phyloP scores from a whole-genome alignment of 2,113 vertebrate genomes.

The Elgaria multicarinata region DNA sequence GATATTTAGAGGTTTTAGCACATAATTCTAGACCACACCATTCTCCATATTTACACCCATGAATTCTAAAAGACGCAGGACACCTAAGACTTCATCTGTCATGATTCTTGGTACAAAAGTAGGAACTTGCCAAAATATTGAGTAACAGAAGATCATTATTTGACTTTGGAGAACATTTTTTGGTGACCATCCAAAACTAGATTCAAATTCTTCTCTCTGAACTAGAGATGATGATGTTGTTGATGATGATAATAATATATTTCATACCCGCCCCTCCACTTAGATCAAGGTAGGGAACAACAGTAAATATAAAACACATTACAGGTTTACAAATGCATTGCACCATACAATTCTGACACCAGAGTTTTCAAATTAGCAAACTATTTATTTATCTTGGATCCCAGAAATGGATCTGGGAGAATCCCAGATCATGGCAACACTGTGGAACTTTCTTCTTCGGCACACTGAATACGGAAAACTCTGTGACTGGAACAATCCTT shows the following conservation, averaged over 20 bases:
- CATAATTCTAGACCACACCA: background rate
- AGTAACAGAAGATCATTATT: background rate
- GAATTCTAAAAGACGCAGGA: background rate
- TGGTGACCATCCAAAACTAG: background rate
- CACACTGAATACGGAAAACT: background rate
- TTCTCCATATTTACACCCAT: background rate
- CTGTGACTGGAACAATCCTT: background rate
- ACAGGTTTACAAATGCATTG: slow-evolving; percentile 7
- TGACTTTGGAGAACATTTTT: background rate
- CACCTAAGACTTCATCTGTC: background rate
- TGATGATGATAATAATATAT: too few relatives aligned
- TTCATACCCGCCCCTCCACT: too few relatives aligned
- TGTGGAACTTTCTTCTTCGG: background rate
- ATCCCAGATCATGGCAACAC: background rate
- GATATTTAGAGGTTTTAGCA: background rate
- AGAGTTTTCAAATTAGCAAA: slow-evolving; percentile 3
- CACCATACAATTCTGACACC: background rate
- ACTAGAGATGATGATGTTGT: fast-evolving
- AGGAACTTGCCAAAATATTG: slow-evolving; percentile 19
- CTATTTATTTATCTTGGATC: slow-evolving; percentile 2
- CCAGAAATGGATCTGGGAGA: background rate
- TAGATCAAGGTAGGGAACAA: too few relatives aligned
- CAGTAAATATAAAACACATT: too few relatives aligned
- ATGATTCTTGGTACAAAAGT: too few relatives aligned
- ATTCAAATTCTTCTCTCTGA: background rate